These are phyloP conservation scores for Psilopsiagon aymara DNA, from an alignment of 2,113 vertebrate genomes.

Conservation along the genomic window DNA sequence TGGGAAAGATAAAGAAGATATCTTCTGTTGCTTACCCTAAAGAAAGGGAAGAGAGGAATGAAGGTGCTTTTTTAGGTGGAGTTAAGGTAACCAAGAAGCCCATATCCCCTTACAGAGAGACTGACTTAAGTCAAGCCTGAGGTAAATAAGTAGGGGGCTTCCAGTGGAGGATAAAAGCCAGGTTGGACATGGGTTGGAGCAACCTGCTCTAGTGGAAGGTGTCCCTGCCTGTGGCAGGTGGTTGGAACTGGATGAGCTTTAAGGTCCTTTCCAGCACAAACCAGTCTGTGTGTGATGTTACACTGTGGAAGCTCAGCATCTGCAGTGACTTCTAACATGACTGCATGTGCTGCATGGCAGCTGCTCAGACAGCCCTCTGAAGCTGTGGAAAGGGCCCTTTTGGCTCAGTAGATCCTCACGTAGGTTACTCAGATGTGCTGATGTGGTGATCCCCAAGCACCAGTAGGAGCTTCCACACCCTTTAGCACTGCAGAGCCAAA, in stretches of 20 bases:
- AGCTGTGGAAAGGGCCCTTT: not conserved
- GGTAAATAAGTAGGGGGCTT: not conserved
- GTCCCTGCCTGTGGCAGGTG: not conserved
- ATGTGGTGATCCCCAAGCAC: not conserved
- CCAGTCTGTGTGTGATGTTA: not conserved
- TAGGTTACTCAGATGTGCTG: rapidly evolving
- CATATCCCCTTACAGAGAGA: not conserved
- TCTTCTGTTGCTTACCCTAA: not conserved
- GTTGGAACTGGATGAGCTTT: not conserved
- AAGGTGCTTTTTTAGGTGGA: not conserved
- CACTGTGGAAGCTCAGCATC: not conserved
- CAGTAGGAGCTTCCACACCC: not conserved
- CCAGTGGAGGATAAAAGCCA: not conserved
- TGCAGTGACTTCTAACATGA: not conserved
- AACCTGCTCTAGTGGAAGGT: rapidly evolving
- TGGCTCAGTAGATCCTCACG: rapidly evolving
- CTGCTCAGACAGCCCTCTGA: not conserved
- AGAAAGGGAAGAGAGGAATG: not conserved
- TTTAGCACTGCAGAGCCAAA: not conserved
- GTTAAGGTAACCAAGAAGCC: not conserved
- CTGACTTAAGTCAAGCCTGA: not conserved
- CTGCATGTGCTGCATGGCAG: not conserved
- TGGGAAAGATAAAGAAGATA: not conserved
- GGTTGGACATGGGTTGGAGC: not conserved
- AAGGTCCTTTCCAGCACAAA: no score